Evolutionary conservation across 1,140 invertebrate species (phyloP), one percentile per base, ranked within the genome.

Genomic region (Lordiphosa mommai): DNA sequence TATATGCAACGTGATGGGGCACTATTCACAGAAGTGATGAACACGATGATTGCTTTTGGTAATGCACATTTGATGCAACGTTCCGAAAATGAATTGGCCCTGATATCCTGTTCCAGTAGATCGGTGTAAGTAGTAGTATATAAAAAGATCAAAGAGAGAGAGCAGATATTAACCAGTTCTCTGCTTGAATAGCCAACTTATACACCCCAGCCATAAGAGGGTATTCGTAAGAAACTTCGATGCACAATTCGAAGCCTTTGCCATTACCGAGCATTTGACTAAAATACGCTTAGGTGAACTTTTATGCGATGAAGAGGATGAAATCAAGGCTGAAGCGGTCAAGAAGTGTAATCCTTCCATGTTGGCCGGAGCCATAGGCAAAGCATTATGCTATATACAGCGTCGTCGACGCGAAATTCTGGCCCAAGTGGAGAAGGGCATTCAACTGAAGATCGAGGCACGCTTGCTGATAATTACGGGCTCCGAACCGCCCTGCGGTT

Each of bases 91-190:
- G 46, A 48, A 17, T n/a, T 48, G 32, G 16, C 14, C 2, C 5
- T 34, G 4, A 4, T 48, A 0, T 16, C 16, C 2, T 48, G 32
- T 14, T 48, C 46, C n/a, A 7, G 46, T 4, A 10, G 5, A 14
- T 20, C 17, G 4, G 32, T 48, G 46, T 48, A 17, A 48, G 46
- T 34, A n/a, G n/a, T 37, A n/a, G n/a, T n/a, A n/a, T 8, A 1
- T 1, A 37, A 6, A 16, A 38, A 4, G 8, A n/a, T n/a, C n/a
- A n/a, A n/a, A n/a, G n/a, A n/a, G n/a, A n/a, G n/a, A n/a, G 0
- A 27, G 23, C 23, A 7, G 5, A 1, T 0, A 7, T 4, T 27
- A 0, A 27, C 1, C 4, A 6, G 4, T 23, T 17, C 3, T 23
- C 1, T 8, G 10, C 8, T 8, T 6, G 0, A 4, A 0, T 27